Base-by-base conservation (phyloP, 2,888 invertebrate species). In the Neoaliturus tenellus region DNA sequence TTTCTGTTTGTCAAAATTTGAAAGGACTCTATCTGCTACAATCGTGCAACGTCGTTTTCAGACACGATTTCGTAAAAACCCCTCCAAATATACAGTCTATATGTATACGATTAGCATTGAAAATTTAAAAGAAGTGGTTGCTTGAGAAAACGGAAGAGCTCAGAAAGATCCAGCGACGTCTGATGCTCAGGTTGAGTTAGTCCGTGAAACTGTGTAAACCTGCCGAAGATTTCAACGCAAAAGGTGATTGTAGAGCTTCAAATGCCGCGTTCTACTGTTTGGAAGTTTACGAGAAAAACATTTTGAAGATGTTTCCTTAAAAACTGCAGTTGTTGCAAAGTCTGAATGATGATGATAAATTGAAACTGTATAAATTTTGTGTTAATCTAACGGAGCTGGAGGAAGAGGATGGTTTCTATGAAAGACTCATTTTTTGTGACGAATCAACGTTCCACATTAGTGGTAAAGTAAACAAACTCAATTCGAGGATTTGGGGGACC, bases 401-500 rank as follows among this genome's bases (percentile, higher is more conserved):
- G 67, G 67, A 69, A 67, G 67, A 81, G 10, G 67, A 67, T 44
- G 25, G 23, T 35, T 67, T 81, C 39, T 41, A 33, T 81, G 23
- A 69, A 41, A 35, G 67, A 28, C 28, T 80, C 14, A 35, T 55
- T 80, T 58, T 58, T 51, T 8, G 55, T 35, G 81, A 81, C n/a
- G n/a, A n/a, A 35, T 67, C 67, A 35, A 81, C 39, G 23, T 81
- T 81, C 41, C 81, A 81, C 81, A 67, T 81, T 67, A 81, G 67
- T 81, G 81, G 81, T n/a, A 69, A 69, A 81, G 67, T 81, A 33
- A 81, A 41, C 41, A 81, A 41, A 81, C 67, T 67, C 67, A 81
- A 67, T 67, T 41, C 67, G 23, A 62, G 41, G 41, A 67, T 81
- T 44, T 78, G 78, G 78, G 41, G 31, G 28, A 28, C 41, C 28